Evolutionary conservation across 1,140 invertebrate genomes (phyloP), one percentile per base, ranked within the genome.

Genomic region (Penaeus indicus): DNA sequence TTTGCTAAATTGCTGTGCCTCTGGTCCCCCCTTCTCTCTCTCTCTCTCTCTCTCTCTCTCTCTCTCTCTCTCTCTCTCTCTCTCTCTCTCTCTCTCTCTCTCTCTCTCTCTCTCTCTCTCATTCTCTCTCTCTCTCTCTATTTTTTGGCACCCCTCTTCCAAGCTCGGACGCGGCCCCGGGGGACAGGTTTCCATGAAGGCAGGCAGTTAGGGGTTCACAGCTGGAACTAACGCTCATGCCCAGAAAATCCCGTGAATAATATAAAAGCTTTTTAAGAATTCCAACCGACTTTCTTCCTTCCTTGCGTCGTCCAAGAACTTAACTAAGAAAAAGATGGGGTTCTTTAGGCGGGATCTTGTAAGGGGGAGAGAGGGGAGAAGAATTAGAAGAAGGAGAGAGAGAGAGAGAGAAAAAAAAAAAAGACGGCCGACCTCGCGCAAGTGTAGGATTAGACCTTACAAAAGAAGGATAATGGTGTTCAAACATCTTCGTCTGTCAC

Each of bases 381-480:
- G 54, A 54, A 54, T 54, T 54, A 54, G 54, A 54, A 54, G 54
- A 54, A 54, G n/a, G 18, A 32, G 67, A 67, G 67, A 72, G 21
- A 72, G 67, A 69, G 67, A 69, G 64, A 69, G 19, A 69, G 13
- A 69, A 54, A 54, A 54, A 54, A 16, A 13, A 54, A 13, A 16
- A 54, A 13, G 54, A 54, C 54, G 54, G 10, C 54, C 54, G 54
- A 54, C 54, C 54, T 54, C 54, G 10, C 54, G 54, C 54, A 54
- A 54, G 54, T 54, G 54, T 54, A 54, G n/a, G 82, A 69, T 47
- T 78, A 47, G 69, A 62, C 54, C n/a, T 60, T 27, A 85, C 72
- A 85, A 85, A 85, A 85, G 84, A 75, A 27, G 60, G 38, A 27
- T 85, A 85, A 79, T 85, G 75, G 72, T 78, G 27, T 85, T 77